Conservation (phyloP, 2,888 invertebrate species). For the Drosophila buzzatii region DNA sequence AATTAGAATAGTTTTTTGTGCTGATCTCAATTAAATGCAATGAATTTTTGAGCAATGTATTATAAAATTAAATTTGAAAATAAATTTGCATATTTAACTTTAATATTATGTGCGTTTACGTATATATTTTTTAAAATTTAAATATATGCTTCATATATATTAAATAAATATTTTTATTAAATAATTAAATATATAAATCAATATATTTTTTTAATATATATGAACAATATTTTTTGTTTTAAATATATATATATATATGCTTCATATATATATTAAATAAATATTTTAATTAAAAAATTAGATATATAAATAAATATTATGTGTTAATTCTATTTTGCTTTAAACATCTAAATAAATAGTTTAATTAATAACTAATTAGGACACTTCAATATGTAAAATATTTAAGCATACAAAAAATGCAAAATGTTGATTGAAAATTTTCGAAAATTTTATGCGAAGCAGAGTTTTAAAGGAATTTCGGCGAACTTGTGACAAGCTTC, state of each 20-base stretch:
- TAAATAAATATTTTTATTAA: too few relatives aligned
- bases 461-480: conserved; percentile 5
- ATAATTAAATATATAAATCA: too few relatives aligned
- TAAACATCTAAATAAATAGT: not conserved
- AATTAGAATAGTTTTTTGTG: not conserved
- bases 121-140: not conserved
- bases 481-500: conserved; percentile 12
- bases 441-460: not conserved
- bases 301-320: too few relatives aligned
- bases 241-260: too few relatives aligned
- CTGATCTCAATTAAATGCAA: not conserved
- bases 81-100: not conserved
- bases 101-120: too few relatives aligned
- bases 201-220: too few relatives aligned
- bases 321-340: too few relatives aligned
- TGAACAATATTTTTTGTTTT: not conserved
- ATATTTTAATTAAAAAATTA: too few relatives aligned
- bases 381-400: not conserved
- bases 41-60: not conserved
- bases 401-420: not conserved
- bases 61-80: not conserved
- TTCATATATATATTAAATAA: too few relatives aligned
- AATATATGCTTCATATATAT: too few relatives aligned
- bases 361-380: not conserved
- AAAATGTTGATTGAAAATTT: conserved; percentile 4